Base-by-base conservation (phyloP, 2,888 invertebrate species). In the Spatulosminthurus flaviceps region DNA sequence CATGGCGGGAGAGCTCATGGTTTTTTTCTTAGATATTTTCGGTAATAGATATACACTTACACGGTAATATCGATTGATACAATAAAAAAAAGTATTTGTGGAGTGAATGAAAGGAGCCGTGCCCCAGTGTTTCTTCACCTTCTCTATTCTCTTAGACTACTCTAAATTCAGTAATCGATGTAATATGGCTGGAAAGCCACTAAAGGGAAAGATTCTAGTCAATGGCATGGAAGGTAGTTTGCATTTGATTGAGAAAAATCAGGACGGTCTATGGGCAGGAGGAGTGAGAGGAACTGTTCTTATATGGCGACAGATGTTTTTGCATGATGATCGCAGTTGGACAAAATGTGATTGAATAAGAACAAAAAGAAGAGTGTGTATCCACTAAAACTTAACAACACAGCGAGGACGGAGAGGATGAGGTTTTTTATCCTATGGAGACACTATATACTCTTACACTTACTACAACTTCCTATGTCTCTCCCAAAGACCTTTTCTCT, bases 321-420 rank as follows among this genome's bases (percentile, higher is more conserved):
- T 76, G 79, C 78, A 80, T 81, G 78, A 82, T 80, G 82, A 82
- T 75, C 82, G 79, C 82, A 82, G 82, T 82, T 82, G 80, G 82
- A 78, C 76, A 76, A 76, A 76, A 76, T 82, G 80, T 82, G 78
- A 82, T 82, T 82, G 80, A 82, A 82, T 79, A 79, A 80, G 80
- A 80, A 80, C 67, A 78, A 77, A 77, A 71, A 70, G 41, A 61
- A 51, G 24, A 61, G 28, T 41, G 67, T 66, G 51, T 73, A 51
- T 73, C 28, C 64, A 64, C 64, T 64, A 64, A 64, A 64, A 64
- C 64, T 64, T 64, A 64, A 22, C 64, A 64, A 64, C 24, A 26
- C 64, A 64, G 1, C n/a, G n/a, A 64, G 11, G 26, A 64, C 24
- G 64, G 24, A 21, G 22, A 22, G 64, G 64, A 22, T 22, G 64